Conservation (phyloP, 1,140 invertebrate species). For the Megalopta genalis region DNA sequence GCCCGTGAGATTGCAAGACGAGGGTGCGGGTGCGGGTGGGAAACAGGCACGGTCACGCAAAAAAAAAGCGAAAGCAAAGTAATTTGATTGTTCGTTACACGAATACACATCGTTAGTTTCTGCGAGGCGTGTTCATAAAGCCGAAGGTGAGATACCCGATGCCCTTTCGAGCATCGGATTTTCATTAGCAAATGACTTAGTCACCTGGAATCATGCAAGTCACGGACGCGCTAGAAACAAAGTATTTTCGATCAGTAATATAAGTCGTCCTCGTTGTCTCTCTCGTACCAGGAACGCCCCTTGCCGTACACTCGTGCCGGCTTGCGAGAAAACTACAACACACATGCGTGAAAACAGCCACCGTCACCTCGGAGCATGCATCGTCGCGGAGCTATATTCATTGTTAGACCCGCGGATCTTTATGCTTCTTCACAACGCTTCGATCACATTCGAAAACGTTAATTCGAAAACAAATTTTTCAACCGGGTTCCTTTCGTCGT, state of each 20-base stretch:
- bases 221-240: slow-evolving; percentile 72
- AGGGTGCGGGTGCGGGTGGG: background rate
- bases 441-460: too few relatives aligned
- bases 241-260: slow-evolving; percentile 77
- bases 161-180: slow-evolving; percentile 56
- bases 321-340: slow-evolving; percentile 76
- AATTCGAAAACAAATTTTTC: too few relatives aligned
- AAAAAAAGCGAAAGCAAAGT: slow-evolving; percentile 41
- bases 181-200: slow-evolving; percentile 68
- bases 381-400: slow-evolving; percentile 12
- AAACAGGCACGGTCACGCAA: slow-evolving; percentile 25
- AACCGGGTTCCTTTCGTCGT: too few relatives aligned
- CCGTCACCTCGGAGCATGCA: slow-evolving; percentile 70
- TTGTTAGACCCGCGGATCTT: background rate
- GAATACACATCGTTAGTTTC: slow-evolving; percentile 36
- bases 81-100: slow-evolving; percentile 30
- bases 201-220: slow-evolving; percentile 75
- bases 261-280: slow-evolving; percentile 74
- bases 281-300: slow-evolving; percentile 66
- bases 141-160: slow-evolving; percentile 57
- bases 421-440: too few relatives aligned
- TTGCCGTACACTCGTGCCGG: slow-evolving; percentile 67
- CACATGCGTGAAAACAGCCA: slow-evolving; percentile 74
- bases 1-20: background rate
- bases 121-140: slow-evolving; percentile 65